phyloP scores from a whole-genome alignment of 2,113 vertebrate genomes.

The Brienomyrus longianalis region DNA sequence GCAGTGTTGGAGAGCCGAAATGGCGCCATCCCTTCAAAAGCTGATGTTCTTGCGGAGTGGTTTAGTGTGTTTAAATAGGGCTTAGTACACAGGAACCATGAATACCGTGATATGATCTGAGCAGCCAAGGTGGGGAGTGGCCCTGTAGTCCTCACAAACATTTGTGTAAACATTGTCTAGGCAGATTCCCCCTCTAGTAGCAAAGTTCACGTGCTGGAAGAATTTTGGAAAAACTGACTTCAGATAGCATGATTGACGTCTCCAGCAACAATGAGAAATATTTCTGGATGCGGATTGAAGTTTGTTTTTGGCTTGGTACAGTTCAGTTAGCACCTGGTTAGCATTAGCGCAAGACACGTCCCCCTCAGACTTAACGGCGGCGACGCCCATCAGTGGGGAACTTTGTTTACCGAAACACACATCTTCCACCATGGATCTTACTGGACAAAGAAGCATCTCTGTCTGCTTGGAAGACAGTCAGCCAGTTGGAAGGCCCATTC shows the following conservation, averaged over 20 bases:
- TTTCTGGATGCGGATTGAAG: not conserved
- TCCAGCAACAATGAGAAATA: not conserved
- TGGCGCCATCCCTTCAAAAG: not conserved
- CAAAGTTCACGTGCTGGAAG: not conserved
- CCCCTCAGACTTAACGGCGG: no score
- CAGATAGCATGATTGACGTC: not conserved
- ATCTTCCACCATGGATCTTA: not conserved
- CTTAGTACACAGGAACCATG: not conserved
- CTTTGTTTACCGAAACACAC: not conserved
- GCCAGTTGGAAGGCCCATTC: not conserved
- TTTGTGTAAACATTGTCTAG: not conserved
- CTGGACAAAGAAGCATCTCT: not conserved
- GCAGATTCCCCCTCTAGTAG: not conserved
- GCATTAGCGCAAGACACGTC: not conserved
- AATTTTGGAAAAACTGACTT: not conserved
- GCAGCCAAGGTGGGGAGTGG: not conserved
- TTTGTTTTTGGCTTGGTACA: not conserved
- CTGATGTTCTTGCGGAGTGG: not conserved
- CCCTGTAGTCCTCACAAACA: not conserved
- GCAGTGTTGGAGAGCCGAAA: not conserved
- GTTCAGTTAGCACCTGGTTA: not conserved
- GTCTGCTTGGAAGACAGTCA: not conserved
- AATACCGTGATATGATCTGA: not conserved
- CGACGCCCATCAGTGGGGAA: no score
- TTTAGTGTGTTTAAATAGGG: not conserved